Conservation (phyloP, 1,140 invertebrate species). For the Apolygus lucorum region DNA sequence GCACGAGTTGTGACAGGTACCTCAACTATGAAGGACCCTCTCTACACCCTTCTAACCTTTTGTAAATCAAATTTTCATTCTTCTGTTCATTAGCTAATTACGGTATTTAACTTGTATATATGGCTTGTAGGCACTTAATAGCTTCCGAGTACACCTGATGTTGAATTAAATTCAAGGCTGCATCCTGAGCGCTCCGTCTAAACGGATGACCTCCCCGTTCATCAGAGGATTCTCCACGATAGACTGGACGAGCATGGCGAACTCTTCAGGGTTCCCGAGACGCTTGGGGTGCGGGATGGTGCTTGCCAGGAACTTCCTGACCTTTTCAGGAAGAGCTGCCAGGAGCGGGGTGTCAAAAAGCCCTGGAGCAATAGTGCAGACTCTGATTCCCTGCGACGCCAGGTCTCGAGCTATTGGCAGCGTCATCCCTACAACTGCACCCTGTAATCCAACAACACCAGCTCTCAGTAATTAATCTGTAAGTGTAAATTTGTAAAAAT, state of each 20-base stretch:
- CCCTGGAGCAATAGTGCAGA: slow-evolving; percentile 53
- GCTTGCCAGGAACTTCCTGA: slow-evolving; percentile 59
- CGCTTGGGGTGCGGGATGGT: slow-evolving; percentile 80
- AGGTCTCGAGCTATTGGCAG: slow-evolving; percentile 88
- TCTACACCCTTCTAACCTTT: no score
- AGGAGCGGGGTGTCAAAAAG: slow-evolving; percentile 89
- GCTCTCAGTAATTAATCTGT: no score
- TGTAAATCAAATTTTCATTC: no score
- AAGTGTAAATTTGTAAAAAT: no score
- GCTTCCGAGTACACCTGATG: no score
- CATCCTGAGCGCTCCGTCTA: slow-evolving; percentile 88
- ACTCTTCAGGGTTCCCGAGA: slow-evolving; percentile 83
- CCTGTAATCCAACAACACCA: slow-evolving; percentile 17
- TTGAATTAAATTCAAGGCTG: slow-evolving; percentile 44
- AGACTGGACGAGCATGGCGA: slow-evolving; percentile 72
- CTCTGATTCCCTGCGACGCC: slow-evolving; percentile 60
- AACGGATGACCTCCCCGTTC: slow-evolving; percentile 87
- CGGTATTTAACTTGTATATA: no score
- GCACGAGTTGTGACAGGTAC: no score
- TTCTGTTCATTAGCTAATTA: no score
- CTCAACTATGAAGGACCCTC: no score
- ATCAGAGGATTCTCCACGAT: slow-evolving; percentile 87
- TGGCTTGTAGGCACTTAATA: no score
- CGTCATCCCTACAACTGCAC: slow-evolving; percentile 64
- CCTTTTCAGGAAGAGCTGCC: slow-evolving; percentile 70